Percentiles rank a stretch among this genome's conserved stretches.
Evolutionary conservation across 2,113 vertebrate genomes (phyloP).

Genomic region (Hippocampus abdominalis): DNA sequence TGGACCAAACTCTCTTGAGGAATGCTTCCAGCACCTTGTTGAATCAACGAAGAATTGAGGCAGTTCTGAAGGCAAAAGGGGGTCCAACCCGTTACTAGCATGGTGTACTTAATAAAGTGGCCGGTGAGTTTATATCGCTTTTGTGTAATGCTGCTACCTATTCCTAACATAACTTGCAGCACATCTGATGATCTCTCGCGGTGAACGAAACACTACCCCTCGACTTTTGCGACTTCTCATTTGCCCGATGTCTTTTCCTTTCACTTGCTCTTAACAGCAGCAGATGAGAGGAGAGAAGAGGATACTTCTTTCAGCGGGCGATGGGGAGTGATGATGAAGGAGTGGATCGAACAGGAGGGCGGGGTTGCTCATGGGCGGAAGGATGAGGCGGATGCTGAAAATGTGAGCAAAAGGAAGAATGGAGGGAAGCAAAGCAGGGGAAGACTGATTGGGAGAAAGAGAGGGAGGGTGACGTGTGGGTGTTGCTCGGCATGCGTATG

Average conservation of each 20-base stretch:
- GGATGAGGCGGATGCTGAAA: constrained; percentile 34
- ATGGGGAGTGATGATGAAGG: constrained; percentile 23
- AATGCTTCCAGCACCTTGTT: too few relatives aligned
- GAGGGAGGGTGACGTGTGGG: constrained; percentile 38
- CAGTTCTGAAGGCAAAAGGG: too few relatives aligned
- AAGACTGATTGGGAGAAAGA: constrained; percentile 6
- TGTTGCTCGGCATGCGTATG: constrained; percentile 56
- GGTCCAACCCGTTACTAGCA: too few relatives aligned
- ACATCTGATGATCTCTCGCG: too few relatives aligned
- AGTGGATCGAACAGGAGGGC: constrained; percentile 43
- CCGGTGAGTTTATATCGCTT: too few relatives aligned
- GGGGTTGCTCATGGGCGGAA: constrained; percentile 34
- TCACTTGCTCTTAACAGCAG: neutral
- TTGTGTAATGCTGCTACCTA: too few relatives aligned
- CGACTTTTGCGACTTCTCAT: neutral
- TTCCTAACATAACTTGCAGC: too few relatives aligned
- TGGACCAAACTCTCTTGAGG: too few relatives aligned
- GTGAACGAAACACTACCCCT: neutral
- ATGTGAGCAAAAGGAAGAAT: constrained; percentile 27
- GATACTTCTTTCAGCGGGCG: constrained; percentile 30
- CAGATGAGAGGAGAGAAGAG: neutral
- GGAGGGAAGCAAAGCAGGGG: constrained; percentile 23
- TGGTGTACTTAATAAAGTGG: too few relatives aligned
- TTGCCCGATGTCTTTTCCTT: neutral
- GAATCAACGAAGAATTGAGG: too few relatives aligned